A percentile compares a stretch with the other conserved stretches of the same genome.
Evolutionary conservation across 1,140 invertebrate genomes (phyloP).

Genomic region (Papilio xuthus): DNA sequence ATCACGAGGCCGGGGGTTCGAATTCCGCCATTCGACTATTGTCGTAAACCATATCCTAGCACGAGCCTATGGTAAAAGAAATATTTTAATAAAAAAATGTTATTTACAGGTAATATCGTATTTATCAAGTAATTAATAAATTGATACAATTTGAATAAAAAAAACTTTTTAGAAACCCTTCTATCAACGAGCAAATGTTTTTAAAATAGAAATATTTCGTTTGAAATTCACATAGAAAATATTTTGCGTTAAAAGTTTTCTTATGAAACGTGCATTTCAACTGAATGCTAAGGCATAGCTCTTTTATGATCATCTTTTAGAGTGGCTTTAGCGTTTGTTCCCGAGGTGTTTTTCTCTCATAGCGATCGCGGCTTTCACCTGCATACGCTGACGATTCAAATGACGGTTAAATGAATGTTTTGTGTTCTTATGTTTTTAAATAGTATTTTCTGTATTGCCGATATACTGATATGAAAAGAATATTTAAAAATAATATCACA

Average conservation of each 20-base stretch:
- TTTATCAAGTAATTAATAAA: no score
- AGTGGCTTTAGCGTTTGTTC: conserved; percentile 48
- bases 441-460: no score
- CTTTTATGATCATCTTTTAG: conserved; percentile 53
- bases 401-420: background rate
- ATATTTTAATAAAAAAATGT: no score
- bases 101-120: no score
- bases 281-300: conserved; percentile 46
- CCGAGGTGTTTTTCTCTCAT: conserved; percentile 46
- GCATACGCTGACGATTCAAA: conserved; percentile 19
- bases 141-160: background rate
- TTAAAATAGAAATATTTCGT: conserved; percentile 36
- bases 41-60: no score
- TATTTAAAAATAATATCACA: background rate
- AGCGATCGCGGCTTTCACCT: conserved; percentile 38
- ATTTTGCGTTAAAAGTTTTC: conserved; percentile 44
- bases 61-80: no score
- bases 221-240: conserved; percentile 45
- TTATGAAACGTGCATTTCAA: conserved; percentile 49
- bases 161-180: background rate
- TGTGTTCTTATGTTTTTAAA: background rate
- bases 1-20: no score
- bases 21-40: no score
- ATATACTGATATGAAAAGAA: no score
- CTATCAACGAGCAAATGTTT: background rate